Percentiles rank a stretch among this genome's conserved stretches.
These are phyloP conservation scores for Dilophus febrilis DNA, from an alignment of 2,888 invertebrate genomes.

Conservation along the genomic window DNA sequence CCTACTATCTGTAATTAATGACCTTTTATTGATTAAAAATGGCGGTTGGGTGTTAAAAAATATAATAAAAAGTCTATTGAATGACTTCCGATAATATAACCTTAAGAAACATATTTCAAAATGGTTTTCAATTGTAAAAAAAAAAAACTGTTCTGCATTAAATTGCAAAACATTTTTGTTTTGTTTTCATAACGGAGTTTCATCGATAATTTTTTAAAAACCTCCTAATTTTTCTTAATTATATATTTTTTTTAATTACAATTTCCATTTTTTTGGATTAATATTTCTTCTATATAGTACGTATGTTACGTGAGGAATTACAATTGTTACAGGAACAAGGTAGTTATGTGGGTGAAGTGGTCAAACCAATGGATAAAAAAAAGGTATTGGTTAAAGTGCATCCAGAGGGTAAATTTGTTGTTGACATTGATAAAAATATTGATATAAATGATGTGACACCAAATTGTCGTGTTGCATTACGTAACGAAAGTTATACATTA, in stretches of 20 bases:
- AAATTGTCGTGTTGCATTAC: slow-evolving; percentile 90
- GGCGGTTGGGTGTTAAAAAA: too few relatives aligned
- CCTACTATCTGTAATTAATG: too few relatives aligned
- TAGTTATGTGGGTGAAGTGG: slow-evolving; percentile 98
- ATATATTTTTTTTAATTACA: slow-evolving; percentile 1
- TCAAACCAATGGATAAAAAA: slow-evolving; percentile 99
- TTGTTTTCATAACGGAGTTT: background rate
- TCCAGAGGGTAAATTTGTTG: slow-evolving; percentile 98
- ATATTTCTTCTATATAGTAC: too few relatives aligned
- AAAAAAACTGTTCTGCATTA: too few relatives aligned
- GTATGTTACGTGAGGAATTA: slow-evolving; percentile 92
- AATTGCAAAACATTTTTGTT: too few relatives aligned
- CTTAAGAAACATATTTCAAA: too few relatives aligned
- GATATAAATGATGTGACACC: slow-evolving; percentile 96
- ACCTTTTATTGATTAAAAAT: too few relatives aligned
- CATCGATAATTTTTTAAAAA: background rate
- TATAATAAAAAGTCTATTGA: too few relatives aligned
- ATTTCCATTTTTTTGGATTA: slow-evolving; percentile 4
- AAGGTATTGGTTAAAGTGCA: slow-evolving; percentile 98
- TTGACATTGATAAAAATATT: slow-evolving; percentile 97
- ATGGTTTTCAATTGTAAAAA: too few relatives aligned
- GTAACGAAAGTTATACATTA: slow-evolving; percentile 95
- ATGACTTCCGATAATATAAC: too few relatives aligned
- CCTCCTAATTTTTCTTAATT: background rate
- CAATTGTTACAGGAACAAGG: slow-evolving; percentile 95